Evolutionary conservation across 2,888 invertebrate genomes (phyloP).

Genomic region (Diaprepes abbreviatus): DNA sequence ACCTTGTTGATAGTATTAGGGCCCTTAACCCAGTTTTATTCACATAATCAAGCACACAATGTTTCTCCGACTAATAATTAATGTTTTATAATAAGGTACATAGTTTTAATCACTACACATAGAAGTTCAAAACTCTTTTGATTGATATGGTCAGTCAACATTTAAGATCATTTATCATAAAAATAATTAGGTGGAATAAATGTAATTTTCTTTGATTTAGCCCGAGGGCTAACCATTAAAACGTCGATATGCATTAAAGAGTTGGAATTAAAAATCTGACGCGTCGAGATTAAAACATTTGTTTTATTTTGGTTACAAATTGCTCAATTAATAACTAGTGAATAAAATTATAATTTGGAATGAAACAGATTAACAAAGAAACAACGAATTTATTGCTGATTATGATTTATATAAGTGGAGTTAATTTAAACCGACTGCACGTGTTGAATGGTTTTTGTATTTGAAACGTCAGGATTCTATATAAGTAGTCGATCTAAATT

Average conservation of each 20-base stretch:
- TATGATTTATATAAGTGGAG: conserved; percentile 30
- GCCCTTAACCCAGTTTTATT: conserved; percentile 4
- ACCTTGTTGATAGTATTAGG: no score
- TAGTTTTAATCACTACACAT: conserved; percentile 43
- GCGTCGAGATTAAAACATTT: conserved; percentile 41
- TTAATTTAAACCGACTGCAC: conserved; percentile 33
- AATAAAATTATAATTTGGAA: conserved; percentile 41
- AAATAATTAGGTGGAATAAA: conserved; percentile 52
- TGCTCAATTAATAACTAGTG: conserved; percentile 38
- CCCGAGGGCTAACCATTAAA: conserved; percentile 45
- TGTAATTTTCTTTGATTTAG: conserved; percentile 49
- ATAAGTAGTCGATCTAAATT: background rate
- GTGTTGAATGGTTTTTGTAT: conserved; percentile 9
- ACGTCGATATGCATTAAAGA: conserved; percentile 44
- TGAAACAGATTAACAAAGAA: conserved; percentile 32
- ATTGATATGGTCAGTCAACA: conserved; percentile 51
- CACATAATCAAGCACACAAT: conserved; percentile 20
- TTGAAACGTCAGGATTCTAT: background rate
- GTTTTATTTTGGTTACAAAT: conserved; percentile 44
- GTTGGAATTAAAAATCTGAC: conserved; percentile 37
- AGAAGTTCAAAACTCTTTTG: conserved; percentile 37
- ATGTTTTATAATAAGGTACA: conserved; percentile 47
- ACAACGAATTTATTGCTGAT: conserved; percentile 30
- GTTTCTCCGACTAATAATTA: conserved; percentile 39
- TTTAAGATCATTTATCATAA: conserved; percentile 51